These are phyloP conservation scores for Eurystomus glaucurus DNA, from an alignment of 2,797 vertebrate species.

Conservation along the genomic window DNA sequence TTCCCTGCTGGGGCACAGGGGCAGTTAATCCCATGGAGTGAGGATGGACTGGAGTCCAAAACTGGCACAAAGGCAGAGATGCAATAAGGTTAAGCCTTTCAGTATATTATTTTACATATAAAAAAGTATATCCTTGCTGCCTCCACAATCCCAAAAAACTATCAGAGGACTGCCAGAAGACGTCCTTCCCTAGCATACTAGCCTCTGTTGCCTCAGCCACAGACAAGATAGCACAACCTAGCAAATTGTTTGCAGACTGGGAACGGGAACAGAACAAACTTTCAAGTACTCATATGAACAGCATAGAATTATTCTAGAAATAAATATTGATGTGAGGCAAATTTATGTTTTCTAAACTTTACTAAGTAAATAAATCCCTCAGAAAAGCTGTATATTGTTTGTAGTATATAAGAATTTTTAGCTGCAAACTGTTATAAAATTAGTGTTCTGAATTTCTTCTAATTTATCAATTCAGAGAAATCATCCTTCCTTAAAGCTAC, in stretches of 20 bases:
- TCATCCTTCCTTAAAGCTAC: background rate
- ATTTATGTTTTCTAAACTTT: background rate
- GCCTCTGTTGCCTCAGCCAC: background rate
- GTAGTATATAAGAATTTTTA: background rate
- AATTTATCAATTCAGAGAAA: background rate
- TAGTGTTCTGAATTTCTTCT: background rate
- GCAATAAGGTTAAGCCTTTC: background rate
- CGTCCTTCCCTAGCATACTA: background rate
- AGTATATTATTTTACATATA: accelerated
- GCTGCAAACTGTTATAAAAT: background rate
- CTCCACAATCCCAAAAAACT: background rate
- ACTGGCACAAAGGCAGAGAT: background rate
- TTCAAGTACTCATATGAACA: background rate
- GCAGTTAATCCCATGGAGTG: background rate
- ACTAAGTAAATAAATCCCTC: background rate
- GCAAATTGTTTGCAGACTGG: background rate
- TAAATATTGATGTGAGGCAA: background rate
- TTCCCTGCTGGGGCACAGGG: background rate
- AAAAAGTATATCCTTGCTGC: background rate
- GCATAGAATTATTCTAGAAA: background rate
- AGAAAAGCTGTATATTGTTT: background rate
- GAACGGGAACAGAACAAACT: background rate
- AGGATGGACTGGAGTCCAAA: background rate
- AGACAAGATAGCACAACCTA: background rate
- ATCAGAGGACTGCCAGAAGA: background rate